Conservation (phyloP, 2,797 vertebrate species). For the Sebastes trivittatus region DNA sequence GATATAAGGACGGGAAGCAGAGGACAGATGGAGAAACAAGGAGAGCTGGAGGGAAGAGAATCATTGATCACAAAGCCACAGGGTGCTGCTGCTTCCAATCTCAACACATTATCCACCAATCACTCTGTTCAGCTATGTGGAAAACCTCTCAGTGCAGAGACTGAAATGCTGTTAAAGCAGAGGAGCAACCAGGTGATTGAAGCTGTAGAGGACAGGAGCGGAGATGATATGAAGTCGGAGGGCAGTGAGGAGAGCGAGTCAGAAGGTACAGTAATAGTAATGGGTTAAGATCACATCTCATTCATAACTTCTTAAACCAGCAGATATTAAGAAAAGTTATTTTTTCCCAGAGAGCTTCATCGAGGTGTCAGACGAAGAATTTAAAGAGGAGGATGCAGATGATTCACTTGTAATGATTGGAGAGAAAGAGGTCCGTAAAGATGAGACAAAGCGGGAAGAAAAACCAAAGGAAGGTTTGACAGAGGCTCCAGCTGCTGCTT, state of each 20-base stretch:
- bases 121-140: background rate
- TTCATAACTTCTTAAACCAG: background rate
- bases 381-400: constrained; percentile 65
- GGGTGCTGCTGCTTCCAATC: constrained; percentile 1
- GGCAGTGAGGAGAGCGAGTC: constrained; percentile 70
- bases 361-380: constrained; percentile 85
- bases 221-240: constrained; percentile 21
- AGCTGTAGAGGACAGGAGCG: background rate
- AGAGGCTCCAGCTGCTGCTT: constrained; percentile 62
- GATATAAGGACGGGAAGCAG: background rate
- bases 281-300: background rate
- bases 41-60: background rate
- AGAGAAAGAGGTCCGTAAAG: constrained; percentile 6
- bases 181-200: background rate
- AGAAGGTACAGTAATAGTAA: constrained; percentile 70
- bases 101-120: background rate
- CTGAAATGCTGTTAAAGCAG: background rate
- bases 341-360: constrained; percentile 88
- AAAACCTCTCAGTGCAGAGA: constrained; percentile 1
- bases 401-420: constrained; percentile 44
- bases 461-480: constrained; percentile 9
- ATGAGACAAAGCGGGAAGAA: constrained; percentile 51
- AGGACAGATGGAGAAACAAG: background rate
- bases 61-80: background rate
- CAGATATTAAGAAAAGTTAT: background rate